Percentiles rank a stretch among this genome's conserved stretches.
Conservation (phyloP, 2,797 vertebrate species). For the Sebastiscus albofasciatus region DNA sequence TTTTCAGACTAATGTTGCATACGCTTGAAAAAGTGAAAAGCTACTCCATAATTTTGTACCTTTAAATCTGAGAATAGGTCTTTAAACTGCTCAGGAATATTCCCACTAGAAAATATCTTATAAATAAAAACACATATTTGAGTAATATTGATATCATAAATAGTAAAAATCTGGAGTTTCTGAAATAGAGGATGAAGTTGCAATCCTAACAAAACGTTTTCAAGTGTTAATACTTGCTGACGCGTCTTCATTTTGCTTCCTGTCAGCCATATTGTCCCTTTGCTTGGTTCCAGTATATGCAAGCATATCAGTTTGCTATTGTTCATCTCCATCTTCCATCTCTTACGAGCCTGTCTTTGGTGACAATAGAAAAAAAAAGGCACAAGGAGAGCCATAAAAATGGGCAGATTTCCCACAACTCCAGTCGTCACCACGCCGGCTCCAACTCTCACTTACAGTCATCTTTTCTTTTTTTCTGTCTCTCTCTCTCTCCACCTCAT, state of each 20-base stretch:
- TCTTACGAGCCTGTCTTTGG: neutral
- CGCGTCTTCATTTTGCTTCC: slow-evolving; percentile 32
- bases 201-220: no score
- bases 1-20: no score
- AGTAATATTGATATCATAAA: no score
- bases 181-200: no score
- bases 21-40: no score
- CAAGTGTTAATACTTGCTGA: slow-evolving; percentile 29
- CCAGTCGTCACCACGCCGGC: neutral
- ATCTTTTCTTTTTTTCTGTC: neutral
- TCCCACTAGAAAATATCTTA: no score
- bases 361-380: slow-evolving; percentile 29
- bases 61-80: no score
- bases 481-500: slow-evolving; percentile 25
- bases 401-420: slow-evolving; percentile 21
- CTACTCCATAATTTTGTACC: no score
- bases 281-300: slow-evolving; percentile 4
- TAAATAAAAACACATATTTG: no score
- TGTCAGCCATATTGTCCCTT: slow-evolving; percentile 32
- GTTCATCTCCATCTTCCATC: slow-evolving; percentile 26
- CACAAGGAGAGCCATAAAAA: neutral
- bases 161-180: no score
- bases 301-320: slow-evolving; percentile 31
- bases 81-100: no score
- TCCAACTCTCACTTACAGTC: slow-evolving; percentile 44